Conservation (phyloP, 2,888 invertebrate genomes). For the Ametastegia equiseti region DNA sequence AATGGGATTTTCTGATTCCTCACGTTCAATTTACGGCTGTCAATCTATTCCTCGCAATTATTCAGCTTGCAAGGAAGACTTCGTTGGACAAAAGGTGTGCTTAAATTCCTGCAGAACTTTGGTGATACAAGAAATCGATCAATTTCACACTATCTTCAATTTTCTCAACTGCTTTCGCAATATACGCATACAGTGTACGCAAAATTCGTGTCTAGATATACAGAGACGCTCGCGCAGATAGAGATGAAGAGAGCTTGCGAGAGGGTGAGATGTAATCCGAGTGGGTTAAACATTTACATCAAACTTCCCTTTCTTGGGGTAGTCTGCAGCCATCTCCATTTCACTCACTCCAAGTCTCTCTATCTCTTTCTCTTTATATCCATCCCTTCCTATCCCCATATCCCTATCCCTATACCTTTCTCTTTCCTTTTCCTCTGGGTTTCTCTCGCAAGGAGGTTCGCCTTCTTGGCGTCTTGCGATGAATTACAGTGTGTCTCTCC, state of each 20-base stretch:
- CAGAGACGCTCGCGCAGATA: neutral
- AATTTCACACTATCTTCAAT: no score
- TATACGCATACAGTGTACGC: neutral
- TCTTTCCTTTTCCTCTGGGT: conserved; percentile 54
- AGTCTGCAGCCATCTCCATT: conserved; percentile 36
- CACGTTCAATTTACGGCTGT: no score
- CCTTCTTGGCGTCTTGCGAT: conserved; percentile 48
- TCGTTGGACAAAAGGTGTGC: no score
- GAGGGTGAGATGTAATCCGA: conserved; percentile 49
- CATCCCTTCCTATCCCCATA: no score
- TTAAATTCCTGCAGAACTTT: no score
- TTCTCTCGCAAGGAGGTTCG: conserved; percentile 59
- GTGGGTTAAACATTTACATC: conserved; percentile 52
- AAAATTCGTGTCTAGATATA: conserved; percentile 19
- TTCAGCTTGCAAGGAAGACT: no score
- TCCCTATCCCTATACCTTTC: conserved; percentile 54
- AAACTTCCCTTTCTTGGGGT: conserved; percentile 43
- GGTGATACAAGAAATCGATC: no score
- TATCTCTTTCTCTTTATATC: conserved; percentile 56
- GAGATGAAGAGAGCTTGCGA: conserved; percentile 16
- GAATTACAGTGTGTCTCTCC: conserved; percentile 44
- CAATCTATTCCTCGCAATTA: no score
- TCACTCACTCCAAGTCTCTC: conserved; percentile 54
- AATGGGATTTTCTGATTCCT: no score
- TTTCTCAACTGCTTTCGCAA: no score